phyloP scores from a whole-genome alignment of 2,888 invertebrate species.

The Tricholauxania praeusta region DNA sequence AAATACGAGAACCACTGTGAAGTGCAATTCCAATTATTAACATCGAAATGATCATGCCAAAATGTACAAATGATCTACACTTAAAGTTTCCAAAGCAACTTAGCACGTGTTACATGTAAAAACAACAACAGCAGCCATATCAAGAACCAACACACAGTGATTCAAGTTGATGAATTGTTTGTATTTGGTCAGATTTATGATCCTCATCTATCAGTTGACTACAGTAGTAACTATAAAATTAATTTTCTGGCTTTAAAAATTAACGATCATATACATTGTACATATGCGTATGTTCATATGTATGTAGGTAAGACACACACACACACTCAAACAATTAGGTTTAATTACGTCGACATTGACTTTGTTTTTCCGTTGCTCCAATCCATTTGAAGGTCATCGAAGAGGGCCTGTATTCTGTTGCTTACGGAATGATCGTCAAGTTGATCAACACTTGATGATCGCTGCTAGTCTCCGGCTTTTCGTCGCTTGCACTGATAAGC shows the following conservation, averaged over 20 bases:
- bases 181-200: slow-evolving; percentile 26
- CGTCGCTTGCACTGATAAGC: slow-evolving; percentile 30
- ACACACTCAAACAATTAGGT: slow-evolving; percentile 6
- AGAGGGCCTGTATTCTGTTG: slow-evolving; percentile 14
- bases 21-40: too few species aligned
- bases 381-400: slow-evolving; percentile 26
- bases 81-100: too few species aligned
- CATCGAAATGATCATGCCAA: too few species aligned
- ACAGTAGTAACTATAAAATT: not conserved
- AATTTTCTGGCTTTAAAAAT: not conserved
- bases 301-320: not conserved
- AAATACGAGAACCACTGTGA: not conserved
- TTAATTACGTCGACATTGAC: slow-evolving; percentile 33
- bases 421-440: not conserved
- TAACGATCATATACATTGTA: too few species aligned
- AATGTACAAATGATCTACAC: too few species aligned
- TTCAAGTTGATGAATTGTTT: slow-evolving; percentile 1
- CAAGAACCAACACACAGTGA: not conserved
- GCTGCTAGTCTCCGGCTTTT: slow-evolving; percentile 8
- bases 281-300: too few species aligned
- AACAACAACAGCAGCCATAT: not conserved
- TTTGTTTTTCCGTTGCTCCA: slow-evolving; percentile 24
- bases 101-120: too few species aligned
- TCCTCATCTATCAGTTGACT: slow-evolving; percentile 25
- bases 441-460: slow-evolving; percentile 16